Base-by-base conservation (phyloP, 2,797 vertebrate genomes). In the Artibeus lituratus region DNA sequence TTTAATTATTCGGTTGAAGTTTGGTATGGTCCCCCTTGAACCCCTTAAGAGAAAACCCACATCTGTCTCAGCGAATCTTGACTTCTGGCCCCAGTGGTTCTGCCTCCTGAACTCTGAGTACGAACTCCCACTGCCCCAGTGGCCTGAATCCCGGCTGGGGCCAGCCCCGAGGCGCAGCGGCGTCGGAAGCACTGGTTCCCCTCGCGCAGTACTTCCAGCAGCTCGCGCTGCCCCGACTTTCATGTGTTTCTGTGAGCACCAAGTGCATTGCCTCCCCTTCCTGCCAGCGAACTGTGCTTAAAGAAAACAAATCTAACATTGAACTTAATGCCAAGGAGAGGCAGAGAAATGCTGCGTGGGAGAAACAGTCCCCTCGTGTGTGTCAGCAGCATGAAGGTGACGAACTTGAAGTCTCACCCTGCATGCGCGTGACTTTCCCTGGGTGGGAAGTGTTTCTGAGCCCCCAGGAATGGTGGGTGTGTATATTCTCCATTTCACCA, bases 351-450 rank as follows among this genome's bases (percentile, higher is more conserved):
- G 3, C 22, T 62, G 96, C 37, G 74, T 24, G 53, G 80, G 93
- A 91, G 73, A 97, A 97, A 85, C 88, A 85, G 96, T 95, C 97
- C 90, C 83, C 84, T 87, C 92, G 49, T 92, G 39, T 0, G 88
- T 85, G 87, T 97, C 90, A 93, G 77, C 67, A 94, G 47, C 78
- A 92, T 96, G 37, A 87, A 92, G 98, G 90, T 95, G 67, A 35
- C 16, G 2, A 37, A 53, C 94, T 85, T 47, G 0, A 3, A 6
- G 6, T 69, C 95, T 96, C 53, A 37, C 0, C 0, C 65, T 96
- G 12, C 0, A 16, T 78, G 22, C 92, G 81, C 92, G 80, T 83
- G 57, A 32, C 29, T 35, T 39, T 73, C 19, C 26, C 55, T 39
- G 83, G 0, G 0, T 42, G 62, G 91, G 14, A 8, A 82, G 69